A percentile compares a stretch with the other conserved stretches of the same genome.
These are phyloP conservation scores for Pipra filicauda DNA, from an alignment of 2,113 vertebrate species.

Conservation along the genomic window DNA sequence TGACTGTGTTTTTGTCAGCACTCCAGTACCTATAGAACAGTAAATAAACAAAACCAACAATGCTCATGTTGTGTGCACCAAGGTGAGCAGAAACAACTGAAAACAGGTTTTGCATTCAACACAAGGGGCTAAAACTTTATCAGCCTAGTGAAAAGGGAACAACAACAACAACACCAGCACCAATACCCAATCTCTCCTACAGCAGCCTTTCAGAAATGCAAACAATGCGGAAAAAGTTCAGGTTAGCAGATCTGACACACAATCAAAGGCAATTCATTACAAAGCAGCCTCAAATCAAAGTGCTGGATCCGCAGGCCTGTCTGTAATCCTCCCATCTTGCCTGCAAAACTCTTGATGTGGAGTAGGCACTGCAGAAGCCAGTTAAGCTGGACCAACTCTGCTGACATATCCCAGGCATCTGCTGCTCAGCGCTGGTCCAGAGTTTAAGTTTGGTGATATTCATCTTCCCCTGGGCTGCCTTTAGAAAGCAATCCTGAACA, in stretches of 20 bases:
- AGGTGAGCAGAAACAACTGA: background rate
- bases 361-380: background rate
- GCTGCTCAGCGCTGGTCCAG: constrained; percentile 26
- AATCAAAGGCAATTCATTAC: constrained; percentile 55
- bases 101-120: background rate
- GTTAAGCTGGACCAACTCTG: background rate
- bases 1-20: background rate
- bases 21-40: background rate
- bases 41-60: background rate
- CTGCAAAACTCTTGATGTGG: background rate
- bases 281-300: constrained; percentile 53
- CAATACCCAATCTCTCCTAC: background rate
- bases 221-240: background rate
- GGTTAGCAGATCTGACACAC: background rate
- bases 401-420: constrained; percentile 42
- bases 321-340: constrained; percentile 48
- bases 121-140: background rate
- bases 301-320: background rate
- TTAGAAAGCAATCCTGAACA: constrained; percentile 61
- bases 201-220: background rate
- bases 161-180: background rate
- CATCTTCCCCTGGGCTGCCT: constrained; percentile 54
- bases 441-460: constrained; percentile 42
- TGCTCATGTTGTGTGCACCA: background rate
- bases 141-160: background rate